A percentile compares a stretch with the other conserved stretches of the same genome.
Conservation (phyloP, 2,113 vertebrate species). For the Nycticebus coucang region DNA sequence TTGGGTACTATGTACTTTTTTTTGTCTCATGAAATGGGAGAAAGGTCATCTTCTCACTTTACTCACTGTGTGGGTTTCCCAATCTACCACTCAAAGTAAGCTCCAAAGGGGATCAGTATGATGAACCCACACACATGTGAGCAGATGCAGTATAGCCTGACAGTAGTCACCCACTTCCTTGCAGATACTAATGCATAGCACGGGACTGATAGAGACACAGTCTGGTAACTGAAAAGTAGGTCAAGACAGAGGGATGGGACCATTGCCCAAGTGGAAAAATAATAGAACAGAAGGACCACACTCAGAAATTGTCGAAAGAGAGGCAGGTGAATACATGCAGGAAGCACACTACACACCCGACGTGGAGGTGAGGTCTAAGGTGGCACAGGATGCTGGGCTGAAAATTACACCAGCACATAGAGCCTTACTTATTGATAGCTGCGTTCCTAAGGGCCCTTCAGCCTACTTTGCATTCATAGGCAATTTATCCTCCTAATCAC, state of each 20-base stretch:
- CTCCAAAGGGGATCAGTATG: not conserved
- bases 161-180: not conserved
- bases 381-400: not conserved
- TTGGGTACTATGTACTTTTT: not conserved
- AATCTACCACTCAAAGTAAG: not conserved
- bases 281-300: not conserved
- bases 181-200: not conserved
- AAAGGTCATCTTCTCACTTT: not conserved
- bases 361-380: not conserved
- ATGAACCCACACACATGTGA: not conserved
- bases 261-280: not conserved
- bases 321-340: not conserved
- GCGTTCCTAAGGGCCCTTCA: not conserved
- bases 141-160: not conserved
- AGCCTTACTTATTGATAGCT: not conserved
- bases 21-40: not conserved
- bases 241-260: not conserved
- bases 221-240: not conserved
- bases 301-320: not conserved
- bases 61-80: not conserved
- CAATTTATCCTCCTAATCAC: conserved; percentile 68
- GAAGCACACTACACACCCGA: too few relatives aligned
- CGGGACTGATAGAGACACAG: not conserved
- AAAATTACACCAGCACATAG: not conserved
- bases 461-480: conserved; percentile 57